Conservation (phyloP, 2,113 vertebrate genomes). For the Nerophis ophidion region DNA sequence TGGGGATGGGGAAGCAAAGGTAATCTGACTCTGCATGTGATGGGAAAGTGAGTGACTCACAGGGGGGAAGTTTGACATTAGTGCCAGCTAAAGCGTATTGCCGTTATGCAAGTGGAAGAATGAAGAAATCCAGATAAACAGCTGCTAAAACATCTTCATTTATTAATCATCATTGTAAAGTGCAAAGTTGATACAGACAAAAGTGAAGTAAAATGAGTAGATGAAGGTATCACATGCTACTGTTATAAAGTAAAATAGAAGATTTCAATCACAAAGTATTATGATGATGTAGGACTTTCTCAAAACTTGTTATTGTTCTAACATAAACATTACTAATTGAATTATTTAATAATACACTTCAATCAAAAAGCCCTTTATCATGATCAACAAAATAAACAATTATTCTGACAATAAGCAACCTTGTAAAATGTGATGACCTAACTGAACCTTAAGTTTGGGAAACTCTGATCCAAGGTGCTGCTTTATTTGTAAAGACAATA, state of each 20-base stretch:
- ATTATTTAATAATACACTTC: too few relatives aligned
- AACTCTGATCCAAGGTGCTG: not conserved
- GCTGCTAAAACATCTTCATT: constrained; percentile 41
- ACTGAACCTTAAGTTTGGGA: too few relatives aligned
- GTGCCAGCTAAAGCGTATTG: constrained; percentile 25
- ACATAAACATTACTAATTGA: too few relatives aligned
- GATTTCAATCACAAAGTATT: constrained; percentile 20
- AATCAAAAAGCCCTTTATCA: too few relatives aligned
- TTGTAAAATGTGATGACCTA: too few relatives aligned
- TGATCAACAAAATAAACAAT: too few relatives aligned
- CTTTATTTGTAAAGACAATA: not conserved
- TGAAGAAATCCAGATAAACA: constrained; percentile 54
- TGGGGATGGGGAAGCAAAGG: constrained; percentile 15
- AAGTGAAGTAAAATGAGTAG: not conserved
- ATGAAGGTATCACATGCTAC: not conserved
- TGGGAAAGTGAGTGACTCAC: constrained; percentile 36
- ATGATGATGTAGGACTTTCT: too few relatives aligned
- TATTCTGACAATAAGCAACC: too few relatives aligned
- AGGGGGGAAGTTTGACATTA: constrained; percentile 28
- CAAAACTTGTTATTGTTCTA: too few relatives aligned
- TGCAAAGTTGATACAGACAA: constrained; percentile 30
- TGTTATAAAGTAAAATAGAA: constrained; percentile 4
- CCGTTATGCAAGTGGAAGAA: constrained; percentile 43
- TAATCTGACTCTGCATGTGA: constrained; percentile 29
- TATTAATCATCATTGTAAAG: constrained; percentile 49